Percentiles rank a stretch among this genome's conserved stretches.
phyloP scores from a whole-genome alignment of 1,140 invertebrate species.

The Bathynomus jamesi region DNA sequence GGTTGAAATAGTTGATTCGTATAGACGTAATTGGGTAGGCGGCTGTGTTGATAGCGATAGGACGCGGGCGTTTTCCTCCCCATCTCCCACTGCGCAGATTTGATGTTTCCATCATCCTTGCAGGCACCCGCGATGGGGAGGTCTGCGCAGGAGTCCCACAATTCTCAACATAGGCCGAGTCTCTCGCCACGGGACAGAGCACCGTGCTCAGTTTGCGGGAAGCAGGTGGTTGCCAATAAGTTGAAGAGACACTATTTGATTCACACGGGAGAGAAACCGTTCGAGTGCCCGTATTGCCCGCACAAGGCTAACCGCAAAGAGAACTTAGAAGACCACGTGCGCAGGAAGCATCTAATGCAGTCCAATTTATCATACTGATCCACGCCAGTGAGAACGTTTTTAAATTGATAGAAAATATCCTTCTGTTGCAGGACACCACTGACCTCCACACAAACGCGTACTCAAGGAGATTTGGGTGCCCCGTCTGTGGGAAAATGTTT shows the following conservation, averaged over 20 bases:
- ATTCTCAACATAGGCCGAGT: too few relatives aligned
- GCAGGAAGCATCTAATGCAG: constrained; percentile 21
- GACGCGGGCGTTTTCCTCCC: too few relatives aligned
- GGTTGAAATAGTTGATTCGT: too few relatives aligned
- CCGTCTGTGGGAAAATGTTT: constrained; percentile 30
- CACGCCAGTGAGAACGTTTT: too few relatives aligned
- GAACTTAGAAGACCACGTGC: constrained; percentile 35
- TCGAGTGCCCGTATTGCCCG: constrained; percentile 47
- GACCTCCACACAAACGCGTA: neutral
- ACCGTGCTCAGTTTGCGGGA: constrained; percentile 20
- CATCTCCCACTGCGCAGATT: too few relatives aligned
- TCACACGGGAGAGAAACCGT: constrained; percentile 34
- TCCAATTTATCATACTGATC: too few relatives aligned
- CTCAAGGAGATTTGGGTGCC: constrained; percentile 11
- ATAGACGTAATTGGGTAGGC: too few relatives aligned
- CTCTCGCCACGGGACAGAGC: neutral
- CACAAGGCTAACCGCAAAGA: constrained; percentile 36
- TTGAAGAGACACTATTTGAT: constrained; percentile 46
- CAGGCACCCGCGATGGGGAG: neutral
- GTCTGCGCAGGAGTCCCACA: neutral
- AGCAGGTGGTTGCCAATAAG: constrained; percentile 22
- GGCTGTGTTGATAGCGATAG: too few relatives aligned
- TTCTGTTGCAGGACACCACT: constrained; percentile 4
- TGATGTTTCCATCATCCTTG: too few relatives aligned
- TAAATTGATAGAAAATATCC: too few relatives aligned